Evolutionary conservation across 2,797 vertebrate genomes (phyloP), one percentile per base, ranked within the genome.

Genomic region (Rachycentron canadum): DNA sequence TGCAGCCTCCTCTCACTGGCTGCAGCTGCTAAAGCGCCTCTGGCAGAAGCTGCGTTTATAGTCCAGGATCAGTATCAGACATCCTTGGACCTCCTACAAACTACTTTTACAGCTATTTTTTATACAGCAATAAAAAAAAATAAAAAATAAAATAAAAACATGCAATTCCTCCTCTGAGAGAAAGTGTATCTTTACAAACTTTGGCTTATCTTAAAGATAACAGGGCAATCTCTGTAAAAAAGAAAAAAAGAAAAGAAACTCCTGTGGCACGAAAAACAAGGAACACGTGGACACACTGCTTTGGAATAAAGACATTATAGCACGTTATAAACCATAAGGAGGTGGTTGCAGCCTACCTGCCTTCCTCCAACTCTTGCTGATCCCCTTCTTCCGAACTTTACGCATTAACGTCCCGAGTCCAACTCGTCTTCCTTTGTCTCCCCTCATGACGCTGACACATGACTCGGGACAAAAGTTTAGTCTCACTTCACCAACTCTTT

Each of bases 341-440:
- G 7, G 53, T 17, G 53, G 5, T 62, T 57, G 5, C 47, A 81
- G n/a, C 75, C 57, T 88, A 83, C 89, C 88, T 87, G 69, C 17
- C 56, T 36, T 50, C 34, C 43, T 67, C 59, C 64, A 74, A 38
- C 45, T 73, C n/a, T n/a, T 43, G 41, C 63, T 69, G 73, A 5
- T 77, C 82, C 60, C 57, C 77, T 52, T 65, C 63, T 16, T 16
- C 38, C 62, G 16, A 85, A 53, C 57, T 59, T 74, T 66, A 67
- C 52, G 53, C 85, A 16, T 23, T 0, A 65, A 53, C 69, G 55
- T 79, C 55, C 41, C 43, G 23, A 21, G 17, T 21, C 32, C 56
- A 30, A 5, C 69, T 72, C 58, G 56, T n/a, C 34, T 41, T 25
- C 71, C 78, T 78, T 79, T 78, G 81, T 85, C 76, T 83, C 36